Base-by-base conservation (phyloP, 2,888 invertebrate genomes). In the Erebia aethiops region DNA sequence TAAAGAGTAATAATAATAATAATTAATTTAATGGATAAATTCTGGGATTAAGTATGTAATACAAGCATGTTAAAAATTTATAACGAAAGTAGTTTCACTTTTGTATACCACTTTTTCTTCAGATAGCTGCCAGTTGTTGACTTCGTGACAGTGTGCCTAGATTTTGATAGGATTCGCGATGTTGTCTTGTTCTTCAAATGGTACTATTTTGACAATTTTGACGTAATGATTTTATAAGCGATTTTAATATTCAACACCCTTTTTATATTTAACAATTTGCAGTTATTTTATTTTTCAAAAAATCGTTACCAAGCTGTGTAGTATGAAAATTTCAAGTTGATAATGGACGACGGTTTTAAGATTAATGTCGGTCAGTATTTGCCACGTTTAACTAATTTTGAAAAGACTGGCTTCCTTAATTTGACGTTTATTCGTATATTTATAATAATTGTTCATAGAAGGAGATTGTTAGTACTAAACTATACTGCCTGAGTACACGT, bases 141-240 rank as follows among this genome's bases (percentile, higher is more conserved):
- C 26, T 49, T 62, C 43, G n/a, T 61, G 51, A 66, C 76, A 74
- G 73, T 70, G 81, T 80, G 78, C 82, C 87, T 90, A 87, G 90
- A 89, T 91, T 87, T 86, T 79, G 77, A 80, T 79, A 65, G 41
- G 63, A 57, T 70, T 46, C 18, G 71, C 80, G 85, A 86, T 86
- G 80, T 79, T 87, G 82, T 79, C 77, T 88, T 90, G 87, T 90
- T 90, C 77, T 76, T 75, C 76, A 78, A 77, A 78, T 81, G 80
- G 77, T 85, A 82, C 81, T 84, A 82, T 87, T 89, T 87, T 91
- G 91, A 89, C 92, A 90, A 83, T 80, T 84, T 90, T 90, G 89
- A 91, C 90, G 90, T 89, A 85, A 91, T 91, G 90, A 86, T 90
- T 91, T 92, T 91, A 83, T 89, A 67, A 88, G 87, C 87, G 87